Conservation (phyloP, 2,888 invertebrate genomes). For the Pandemis cinnamomeana region DNA sequence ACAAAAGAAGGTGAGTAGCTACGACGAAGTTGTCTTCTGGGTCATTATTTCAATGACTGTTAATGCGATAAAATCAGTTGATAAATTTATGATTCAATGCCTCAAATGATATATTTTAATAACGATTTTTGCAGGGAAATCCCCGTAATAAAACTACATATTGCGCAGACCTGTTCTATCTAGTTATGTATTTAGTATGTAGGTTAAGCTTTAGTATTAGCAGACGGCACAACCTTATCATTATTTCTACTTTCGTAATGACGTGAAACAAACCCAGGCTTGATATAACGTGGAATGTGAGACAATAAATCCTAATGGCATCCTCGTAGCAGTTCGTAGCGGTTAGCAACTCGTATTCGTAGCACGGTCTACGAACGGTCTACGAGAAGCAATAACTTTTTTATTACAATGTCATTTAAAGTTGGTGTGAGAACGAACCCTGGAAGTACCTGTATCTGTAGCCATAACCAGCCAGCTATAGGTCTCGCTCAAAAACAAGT, state of each 20-base stretch:
- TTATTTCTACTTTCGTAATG: neutral
- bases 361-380: conserved; percentile 12
- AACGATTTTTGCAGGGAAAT: no score
- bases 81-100: no score
- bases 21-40: no score
- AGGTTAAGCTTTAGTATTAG: neutral
- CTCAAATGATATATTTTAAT: no score
- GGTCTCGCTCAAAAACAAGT: no score
- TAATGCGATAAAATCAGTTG: no score
- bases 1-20: no score
- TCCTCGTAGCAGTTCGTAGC: conserved; percentile 12
- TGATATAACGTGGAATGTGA: conserved; percentile 1
- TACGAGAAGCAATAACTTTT: conserved; percentile 11
- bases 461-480: neutral
- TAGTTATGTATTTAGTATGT: no score
- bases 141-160: no score
- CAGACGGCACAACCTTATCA: neutral
- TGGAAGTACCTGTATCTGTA: neutral
- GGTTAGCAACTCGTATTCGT: conserved; percentile 6
- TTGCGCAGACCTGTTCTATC: no score
- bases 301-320: neutral
- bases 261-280: neutral
- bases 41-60: no score
- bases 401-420: neutral
- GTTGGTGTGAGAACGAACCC: neutral